A percentile compares a stretch with the other conserved stretches of the same genome.
These are phyloP conservation scores for Eulithis testata DNA, from an alignment of 2,888 invertebrate species.

Conservation along the genomic window DNA sequence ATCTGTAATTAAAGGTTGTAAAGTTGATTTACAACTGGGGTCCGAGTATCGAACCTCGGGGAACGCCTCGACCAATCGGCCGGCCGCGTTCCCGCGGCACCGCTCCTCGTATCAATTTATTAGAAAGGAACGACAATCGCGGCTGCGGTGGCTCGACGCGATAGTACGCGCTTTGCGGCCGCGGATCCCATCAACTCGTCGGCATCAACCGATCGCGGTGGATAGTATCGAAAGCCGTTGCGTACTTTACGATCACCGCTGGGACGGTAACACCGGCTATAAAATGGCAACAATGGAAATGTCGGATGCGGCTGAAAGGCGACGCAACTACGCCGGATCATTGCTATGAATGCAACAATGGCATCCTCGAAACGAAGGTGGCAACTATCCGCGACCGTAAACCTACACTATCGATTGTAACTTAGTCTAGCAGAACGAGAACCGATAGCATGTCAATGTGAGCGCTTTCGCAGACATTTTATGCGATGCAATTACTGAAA, in stretches of 20 bases:
- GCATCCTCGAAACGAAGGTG: constrained; percentile 77
- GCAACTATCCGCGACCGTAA: constrained; percentile 77
- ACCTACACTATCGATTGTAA: constrained; percentile 64
- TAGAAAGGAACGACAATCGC: constrained; percentile 81
- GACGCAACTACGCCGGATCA: constrained; percentile 77
- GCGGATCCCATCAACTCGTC: constrained; percentile 72
- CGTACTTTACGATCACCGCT: constrained; percentile 78
- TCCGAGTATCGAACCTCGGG: constrained; percentile 74
- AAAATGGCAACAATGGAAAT: constrained; percentile 83
- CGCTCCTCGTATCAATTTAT: constrained; percentile 81
- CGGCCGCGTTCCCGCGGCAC: constrained; percentile 56
- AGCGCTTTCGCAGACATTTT: constrained; percentile 48
- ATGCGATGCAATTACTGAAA: constrained; percentile 48
- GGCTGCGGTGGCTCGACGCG: constrained; percentile 79
- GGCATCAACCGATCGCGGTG: constrained; percentile 63
- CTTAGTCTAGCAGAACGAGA: constrained; percentile 44
- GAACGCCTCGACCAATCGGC: constrained; percentile 77
- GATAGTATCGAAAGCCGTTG: constrained; percentile 78
- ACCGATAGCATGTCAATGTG: constrained; percentile 42
- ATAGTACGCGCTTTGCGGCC: constrained; percentile 78
- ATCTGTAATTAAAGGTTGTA: constrained; percentile 85
- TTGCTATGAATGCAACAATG: constrained; percentile 82
- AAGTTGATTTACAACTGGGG: constrained; percentile 83
- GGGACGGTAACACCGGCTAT: constrained; percentile 82
- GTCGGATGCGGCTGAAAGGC: constrained; percentile 80